phyloP scores from a whole-genome alignment of 2,113 vertebrate genomes.

The Emberiza fucata region DNA sequence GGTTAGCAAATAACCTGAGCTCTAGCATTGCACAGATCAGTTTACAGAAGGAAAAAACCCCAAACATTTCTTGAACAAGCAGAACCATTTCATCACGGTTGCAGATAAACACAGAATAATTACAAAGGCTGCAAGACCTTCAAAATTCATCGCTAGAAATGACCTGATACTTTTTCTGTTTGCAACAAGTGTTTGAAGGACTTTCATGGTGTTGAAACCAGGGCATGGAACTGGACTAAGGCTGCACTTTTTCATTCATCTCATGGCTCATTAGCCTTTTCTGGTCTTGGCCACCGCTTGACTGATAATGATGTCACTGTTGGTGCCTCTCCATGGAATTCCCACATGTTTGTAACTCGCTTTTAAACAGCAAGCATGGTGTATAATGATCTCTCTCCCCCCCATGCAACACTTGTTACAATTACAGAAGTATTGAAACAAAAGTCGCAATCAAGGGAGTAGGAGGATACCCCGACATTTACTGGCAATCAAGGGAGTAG shows the following conservation, averaged over 20 bases:
- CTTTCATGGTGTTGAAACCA: neutral
- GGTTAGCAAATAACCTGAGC: neutral
- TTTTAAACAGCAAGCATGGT: neutral
- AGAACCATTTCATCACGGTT: neutral
- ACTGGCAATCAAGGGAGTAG: neutral
- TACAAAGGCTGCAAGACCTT: neutral
- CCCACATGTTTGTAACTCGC: neutral
- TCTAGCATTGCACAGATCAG: neutral
- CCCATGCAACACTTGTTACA: neutral
- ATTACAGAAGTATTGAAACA: neutral
- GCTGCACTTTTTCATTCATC: neutral
- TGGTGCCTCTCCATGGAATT: neutral
- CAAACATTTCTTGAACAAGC: neutral
- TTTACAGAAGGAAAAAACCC: neutral
- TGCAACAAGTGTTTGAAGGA: neutral
- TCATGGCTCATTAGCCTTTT: neutral
- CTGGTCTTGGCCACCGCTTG: neutral
- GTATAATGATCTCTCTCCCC: neutral
- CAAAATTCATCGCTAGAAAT: neutral
- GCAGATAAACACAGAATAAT: neutral
- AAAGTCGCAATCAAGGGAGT: neutral
- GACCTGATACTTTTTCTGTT: neutral
- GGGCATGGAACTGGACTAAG: neutral
- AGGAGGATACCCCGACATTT: neutral
- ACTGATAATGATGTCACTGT: neutral